Conservation (phyloP, 2,888 invertebrate genomes). For the Parapristionchus giblindavisi region DNA sequence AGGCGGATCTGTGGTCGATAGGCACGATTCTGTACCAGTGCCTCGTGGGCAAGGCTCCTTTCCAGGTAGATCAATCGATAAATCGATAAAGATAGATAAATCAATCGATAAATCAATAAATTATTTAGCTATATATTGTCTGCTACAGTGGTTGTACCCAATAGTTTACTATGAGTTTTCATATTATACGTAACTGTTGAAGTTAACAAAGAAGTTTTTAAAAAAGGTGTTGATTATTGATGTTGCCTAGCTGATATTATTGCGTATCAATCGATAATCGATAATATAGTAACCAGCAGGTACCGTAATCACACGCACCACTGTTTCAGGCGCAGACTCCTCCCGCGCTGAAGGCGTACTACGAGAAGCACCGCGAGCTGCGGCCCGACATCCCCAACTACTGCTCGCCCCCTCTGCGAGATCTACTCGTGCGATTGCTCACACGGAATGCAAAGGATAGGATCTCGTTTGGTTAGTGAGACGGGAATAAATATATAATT, state of each 20-base stretch:
- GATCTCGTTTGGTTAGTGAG: conserved; percentile 85
- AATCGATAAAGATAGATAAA: too few relatives aligned
- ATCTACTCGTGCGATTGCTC: conserved; percentile 81
- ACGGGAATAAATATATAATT: too few relatives aligned
- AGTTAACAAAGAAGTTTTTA: too few relatives aligned
- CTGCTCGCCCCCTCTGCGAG: conserved; percentile 87
- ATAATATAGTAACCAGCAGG: too few relatives aligned
- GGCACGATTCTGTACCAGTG: conserved; percentile 99
- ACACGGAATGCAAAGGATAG: conserved; percentile 92
- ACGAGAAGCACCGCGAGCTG: conserved; percentile 84
- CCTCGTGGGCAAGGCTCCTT: conserved; percentile 96
- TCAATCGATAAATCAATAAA: too few relatives aligned
- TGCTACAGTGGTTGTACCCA: too few relatives aligned
- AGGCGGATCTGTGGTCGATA: conserved; percentile 98
- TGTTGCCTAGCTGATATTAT: too few relatives aligned
- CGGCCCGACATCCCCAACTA: conserved; percentile 83
- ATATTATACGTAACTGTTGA: too few relatives aligned
- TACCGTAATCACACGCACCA: background rate
- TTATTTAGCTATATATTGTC: too few relatives aligned
- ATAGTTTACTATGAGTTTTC: too few relatives aligned
- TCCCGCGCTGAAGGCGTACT: conserved; percentile 93
- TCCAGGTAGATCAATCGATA: conserved; percentile 74
- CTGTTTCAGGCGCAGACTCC: conserved; percentile 87
- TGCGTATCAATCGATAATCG: too few relatives aligned
- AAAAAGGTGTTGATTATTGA: too few relatives aligned